Evolutionary conservation across 2,888 invertebrate genomes (phyloP), one percentile per base, ranked within the genome.

Genomic region (Thymelicus sylvestris): DNA sequence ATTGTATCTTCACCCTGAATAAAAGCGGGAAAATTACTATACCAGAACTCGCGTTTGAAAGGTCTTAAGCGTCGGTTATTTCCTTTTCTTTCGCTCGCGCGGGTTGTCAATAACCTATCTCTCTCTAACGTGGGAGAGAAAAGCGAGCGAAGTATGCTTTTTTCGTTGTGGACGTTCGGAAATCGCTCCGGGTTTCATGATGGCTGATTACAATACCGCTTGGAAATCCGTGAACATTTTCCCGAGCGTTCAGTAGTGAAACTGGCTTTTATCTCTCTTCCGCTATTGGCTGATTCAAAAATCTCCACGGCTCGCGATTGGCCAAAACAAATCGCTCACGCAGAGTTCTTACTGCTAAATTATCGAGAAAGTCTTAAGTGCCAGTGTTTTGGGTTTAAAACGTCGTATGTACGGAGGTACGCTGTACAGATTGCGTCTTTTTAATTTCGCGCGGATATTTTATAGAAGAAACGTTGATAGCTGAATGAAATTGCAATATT

Each of bases 291-390:
- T 87, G 91, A 88, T 90, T 88, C 80, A 85, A 92, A 92, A 92
- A 92, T 90, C 50, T 69, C 62, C 84, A 84, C 83, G 83, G 86
- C 87, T 80, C 85, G 88, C 87, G 90, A 95, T 95, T 95, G 95
- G 95, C 84, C 83, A 85, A 90, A 91, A 91, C 91, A 94, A 94
- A 94, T 94, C 94, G 94, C 90, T 86, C 85, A 89, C 90, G 92
- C 89, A 82, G 83, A 81, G 86, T 88, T 88, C 86, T 91, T 89
- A 88, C 86, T 81, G 79, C 75, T 67, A 68, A 81, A 80, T 86
- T 86, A 89, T 86, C 85, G 74, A 74, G 87, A 91, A 88, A 75
- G 87, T 77, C 87, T 73, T 87, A 90, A 82, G 81, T 77, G 86
- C 81, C 81, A 73, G 44, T 10, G 31, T 55, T 61, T 44, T 68